Conservation (phyloP, 2,888 invertebrate species). For the Phalangium opilio region DNA sequence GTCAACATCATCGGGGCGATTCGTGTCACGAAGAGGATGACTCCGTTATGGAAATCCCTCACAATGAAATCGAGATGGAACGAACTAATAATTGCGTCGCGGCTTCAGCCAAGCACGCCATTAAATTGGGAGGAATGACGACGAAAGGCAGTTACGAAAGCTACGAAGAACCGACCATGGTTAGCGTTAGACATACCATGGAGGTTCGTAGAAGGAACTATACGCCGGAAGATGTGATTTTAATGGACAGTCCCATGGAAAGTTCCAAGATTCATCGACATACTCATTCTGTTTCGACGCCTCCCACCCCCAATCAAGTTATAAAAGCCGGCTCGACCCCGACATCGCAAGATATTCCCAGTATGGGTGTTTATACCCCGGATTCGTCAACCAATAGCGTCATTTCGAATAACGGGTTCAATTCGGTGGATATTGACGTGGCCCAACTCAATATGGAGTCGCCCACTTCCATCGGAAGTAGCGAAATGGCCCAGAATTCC, state of each 20-base stretch:
- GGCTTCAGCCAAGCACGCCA: not conserved
- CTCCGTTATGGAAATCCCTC: not conserved
- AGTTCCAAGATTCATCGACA: constrained; percentile 4
- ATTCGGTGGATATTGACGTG: constrained; percentile 67
- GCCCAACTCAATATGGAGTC: constrained; percentile 71
- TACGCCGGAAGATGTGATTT: not conserved
- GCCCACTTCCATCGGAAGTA: constrained; percentile 65
- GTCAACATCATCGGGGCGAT: constrained; percentile 7
- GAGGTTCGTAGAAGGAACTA: not conserved
- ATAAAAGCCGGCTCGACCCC: constrained; percentile 14
- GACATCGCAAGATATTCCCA: constrained; percentile 37
- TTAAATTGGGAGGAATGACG: not conserved
- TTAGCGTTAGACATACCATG: no score
- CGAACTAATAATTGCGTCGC: not conserved
- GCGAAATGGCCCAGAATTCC: constrained; percentile 64
- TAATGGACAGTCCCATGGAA: constrained; percentile 13
- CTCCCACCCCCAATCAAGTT: constrained; percentile 13
- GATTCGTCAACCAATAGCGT: constrained; percentile 69
- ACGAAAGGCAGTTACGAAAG: no score
- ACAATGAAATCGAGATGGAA: not conserved
- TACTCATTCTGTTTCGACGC: constrained; percentile 4
- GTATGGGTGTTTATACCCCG: constrained; percentile 71
- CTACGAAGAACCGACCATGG: no score
- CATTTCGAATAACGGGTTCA: constrained; percentile 26
- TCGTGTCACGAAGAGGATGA: not conserved